Base-by-base conservation (phyloP, 2,797 vertebrate species). In the Anguilla marmorata region DNA sequence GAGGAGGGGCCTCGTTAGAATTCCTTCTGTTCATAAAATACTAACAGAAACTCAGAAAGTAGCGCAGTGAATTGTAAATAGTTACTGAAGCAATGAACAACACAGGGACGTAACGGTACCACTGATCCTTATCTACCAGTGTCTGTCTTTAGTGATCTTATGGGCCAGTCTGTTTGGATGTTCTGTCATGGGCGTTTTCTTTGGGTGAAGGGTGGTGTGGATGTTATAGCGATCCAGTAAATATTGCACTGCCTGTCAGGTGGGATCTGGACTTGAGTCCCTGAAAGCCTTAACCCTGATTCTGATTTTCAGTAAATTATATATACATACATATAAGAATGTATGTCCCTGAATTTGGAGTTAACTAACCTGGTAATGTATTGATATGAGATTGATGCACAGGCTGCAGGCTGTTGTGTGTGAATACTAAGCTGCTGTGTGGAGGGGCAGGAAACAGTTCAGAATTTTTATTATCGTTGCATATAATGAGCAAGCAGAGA, bases 381-480 rank as follows among this genome's bases (percentile, higher is more conserved):
- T 45, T 45, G 14, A 30, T 76, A 37, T 76, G 12, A 12, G 1
- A 45, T 12, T 79, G 33, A 14, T 14, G 5, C 27, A 27, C 66
- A 76, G 72, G 5, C 72, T 76, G 74, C 37, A 21, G 14, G 33
- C n/a, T 14, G 33, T 82, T 50, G 41, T 82, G 4, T n/a, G 14
- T n/a, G 45, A 50, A n/a, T 50, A 82, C 41, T 82, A 82, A 87
- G 69, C 41, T 84, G 58, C 79, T 87, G 56, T 87, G 76, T 66
- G 63, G 45, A n/a, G 79, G 1, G 41, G 14, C 21, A 45, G 6
- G 37, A 45, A 79, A 41, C 37, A 8, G 74, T 76, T 37, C 0
- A 45, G 76, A 5, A 9, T 48, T 50, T 50, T 82, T 50, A n/a
- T 50, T 50, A 9, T 50, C 6, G 24, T 24, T 21, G 41, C 21